phyloP scores from a whole-genome alignment of 1,140 invertebrate genomes.

The Scylla paramamosain region DNA sequence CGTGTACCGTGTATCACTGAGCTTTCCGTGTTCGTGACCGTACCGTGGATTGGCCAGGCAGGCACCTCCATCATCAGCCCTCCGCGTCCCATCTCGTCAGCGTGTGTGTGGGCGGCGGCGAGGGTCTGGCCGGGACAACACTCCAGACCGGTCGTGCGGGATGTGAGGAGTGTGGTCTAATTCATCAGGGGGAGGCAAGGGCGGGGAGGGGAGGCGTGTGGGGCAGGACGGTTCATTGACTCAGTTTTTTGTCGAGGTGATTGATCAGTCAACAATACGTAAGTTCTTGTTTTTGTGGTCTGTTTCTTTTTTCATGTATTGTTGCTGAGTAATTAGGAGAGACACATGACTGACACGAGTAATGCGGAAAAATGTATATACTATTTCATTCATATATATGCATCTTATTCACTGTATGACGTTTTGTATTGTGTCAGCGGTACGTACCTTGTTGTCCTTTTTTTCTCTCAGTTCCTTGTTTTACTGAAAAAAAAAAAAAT shows the following conservation, averaged over 20 bases:
- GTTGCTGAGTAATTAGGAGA: neutral
- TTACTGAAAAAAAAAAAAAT: too few relatives aligned
- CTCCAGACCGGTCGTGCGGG: neutral
- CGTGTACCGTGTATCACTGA: neutral
- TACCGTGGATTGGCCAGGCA: neutral
- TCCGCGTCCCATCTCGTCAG: neutral
- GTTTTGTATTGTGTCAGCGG: too few relatives aligned
- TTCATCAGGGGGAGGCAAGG: neutral
- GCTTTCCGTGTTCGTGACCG: neutral
- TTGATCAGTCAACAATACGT: neutral
- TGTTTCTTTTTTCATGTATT: neutral
- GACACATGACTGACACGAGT: neutral
- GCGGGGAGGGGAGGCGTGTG: neutral
- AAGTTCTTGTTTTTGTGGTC: neutral
- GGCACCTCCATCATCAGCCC: too few relatives aligned
- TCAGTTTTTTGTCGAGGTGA: neutral
- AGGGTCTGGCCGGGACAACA: neutral
- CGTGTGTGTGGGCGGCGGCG: neutral
- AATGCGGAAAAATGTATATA: too few relatives aligned
- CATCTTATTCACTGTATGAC: too few relatives aligned
- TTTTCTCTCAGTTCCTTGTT: too few relatives aligned
- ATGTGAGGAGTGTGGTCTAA: neutral
- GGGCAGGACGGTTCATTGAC: conserved; percentile 9
- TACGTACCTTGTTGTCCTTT: too few relatives aligned
- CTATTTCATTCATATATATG: too few relatives aligned